Conservation (phyloP, 1,140 invertebrate genomes). For the Stegodyphus mimosarum region DNA sequence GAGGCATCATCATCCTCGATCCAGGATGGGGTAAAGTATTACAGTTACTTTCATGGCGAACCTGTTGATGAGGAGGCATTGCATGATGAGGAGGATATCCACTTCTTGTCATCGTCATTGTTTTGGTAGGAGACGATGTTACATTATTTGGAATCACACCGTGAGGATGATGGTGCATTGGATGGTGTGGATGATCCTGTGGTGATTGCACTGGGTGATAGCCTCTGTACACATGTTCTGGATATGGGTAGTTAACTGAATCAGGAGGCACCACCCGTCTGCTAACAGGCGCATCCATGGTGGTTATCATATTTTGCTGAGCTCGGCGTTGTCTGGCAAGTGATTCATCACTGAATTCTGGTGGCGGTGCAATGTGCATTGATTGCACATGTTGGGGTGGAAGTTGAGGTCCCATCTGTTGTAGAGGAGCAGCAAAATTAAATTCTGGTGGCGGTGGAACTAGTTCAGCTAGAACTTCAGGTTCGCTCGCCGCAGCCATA, state of each 20-base stretch:
- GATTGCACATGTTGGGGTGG: constrained; percentile 17
- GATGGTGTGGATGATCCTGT: constrained; percentile 51
- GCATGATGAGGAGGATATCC: constrained; percentile 42
- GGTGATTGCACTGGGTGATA: constrained; percentile 49
- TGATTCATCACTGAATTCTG: constrained; percentile 62
- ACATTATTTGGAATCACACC: constrained; percentile 33
- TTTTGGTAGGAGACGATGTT: constrained; percentile 50
- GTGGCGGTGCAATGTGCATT: constrained; percentile 55
- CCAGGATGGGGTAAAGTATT: constrained; percentile 49
- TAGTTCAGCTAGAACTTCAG: constrained; percentile 62
- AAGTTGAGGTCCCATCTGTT: constrained; percentile 1
- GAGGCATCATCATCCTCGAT: constrained; percentile 39
- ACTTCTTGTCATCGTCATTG: constrained; percentile 42
- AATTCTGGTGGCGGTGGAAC: constrained; percentile 65
- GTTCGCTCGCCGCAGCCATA: constrained; percentile 62
- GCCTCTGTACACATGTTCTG: constrained; percentile 44
- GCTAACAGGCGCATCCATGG: constrained; percentile 44
- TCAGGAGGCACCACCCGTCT: constrained; percentile 23
- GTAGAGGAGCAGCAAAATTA: constrained; percentile 29
- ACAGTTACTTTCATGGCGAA: constrained; percentile 48
- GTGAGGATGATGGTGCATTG: constrained; percentile 36
- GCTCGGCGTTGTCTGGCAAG: constrained; percentile 41
- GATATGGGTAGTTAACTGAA: constrained; percentile 44
- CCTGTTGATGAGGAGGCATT: constrained; percentile 35
- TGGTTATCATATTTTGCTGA: constrained; percentile 48